These are phyloP conservation scores for Pimpla rufipes DNA, from an alignment of 2,888 invertebrate species.

Conservation along the genomic window DNA sequence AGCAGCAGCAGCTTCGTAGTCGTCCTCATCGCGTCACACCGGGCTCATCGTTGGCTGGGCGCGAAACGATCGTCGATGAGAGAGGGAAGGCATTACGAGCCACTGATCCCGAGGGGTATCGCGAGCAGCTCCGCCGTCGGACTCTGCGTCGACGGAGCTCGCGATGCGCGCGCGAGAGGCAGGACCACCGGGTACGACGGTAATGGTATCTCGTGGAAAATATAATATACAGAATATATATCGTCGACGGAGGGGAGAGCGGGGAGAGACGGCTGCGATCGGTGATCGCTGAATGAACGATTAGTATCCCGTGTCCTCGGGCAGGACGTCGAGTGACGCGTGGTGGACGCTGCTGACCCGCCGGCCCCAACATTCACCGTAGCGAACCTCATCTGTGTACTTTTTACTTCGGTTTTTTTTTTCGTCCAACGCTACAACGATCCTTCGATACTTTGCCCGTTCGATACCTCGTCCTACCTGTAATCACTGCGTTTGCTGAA, in stretches of 20 bases:
- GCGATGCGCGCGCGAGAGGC: constrained; percentile 75
- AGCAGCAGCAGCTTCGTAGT: neutral
- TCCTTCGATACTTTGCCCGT: neutral
- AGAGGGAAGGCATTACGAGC: constrained; percentile 85
- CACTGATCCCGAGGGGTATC: constrained; percentile 80
- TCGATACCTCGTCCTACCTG: too few relatives aligned
- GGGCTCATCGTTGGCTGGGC: constrained; percentile 82
- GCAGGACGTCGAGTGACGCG: constrained; percentile 75
- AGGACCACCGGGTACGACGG: constrained; percentile 83
- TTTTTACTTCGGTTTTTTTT: neutral
- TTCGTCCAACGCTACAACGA: constrained; percentile 6
- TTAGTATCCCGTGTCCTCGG: constrained; percentile 82
- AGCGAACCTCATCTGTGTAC: neutral
- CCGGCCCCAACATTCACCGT: constrained; percentile 1
- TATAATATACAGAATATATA: constrained; percentile 72
- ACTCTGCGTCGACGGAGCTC: constrained; percentile 34
- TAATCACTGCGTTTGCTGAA: too few relatives aligned
- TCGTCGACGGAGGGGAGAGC: constrained; percentile 39
- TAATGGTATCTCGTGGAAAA: constrained; percentile 82
- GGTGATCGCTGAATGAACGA: constrained; percentile 82
- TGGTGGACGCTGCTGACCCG: constrained; percentile 21
- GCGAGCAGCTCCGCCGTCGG: constrained; percentile 57
- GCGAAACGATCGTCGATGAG: constrained; percentile 78
- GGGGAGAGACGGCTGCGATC: constrained; percentile 75
- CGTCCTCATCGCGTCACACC: constrained; percentile 62